Conservation (phyloP, 2,113 vertebrate genomes). For the Petromus typicus region DNA sequence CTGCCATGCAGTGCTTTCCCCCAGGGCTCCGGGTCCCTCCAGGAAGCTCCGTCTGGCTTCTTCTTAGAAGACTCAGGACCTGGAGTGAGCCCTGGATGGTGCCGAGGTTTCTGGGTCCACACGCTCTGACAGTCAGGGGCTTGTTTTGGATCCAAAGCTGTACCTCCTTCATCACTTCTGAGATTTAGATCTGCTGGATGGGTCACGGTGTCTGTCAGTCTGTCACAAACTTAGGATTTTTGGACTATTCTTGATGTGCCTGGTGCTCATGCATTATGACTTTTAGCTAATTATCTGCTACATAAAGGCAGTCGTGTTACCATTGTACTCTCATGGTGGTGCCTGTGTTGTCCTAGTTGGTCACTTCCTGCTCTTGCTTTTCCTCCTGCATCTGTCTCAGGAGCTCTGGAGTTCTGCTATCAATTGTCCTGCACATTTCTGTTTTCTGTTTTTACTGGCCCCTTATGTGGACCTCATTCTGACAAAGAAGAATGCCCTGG, state of each 20-base stretch:
- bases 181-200: background rate
- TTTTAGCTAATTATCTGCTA: background rate
- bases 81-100: background rate
- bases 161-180: background rate
- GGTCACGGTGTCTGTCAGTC: background rate
- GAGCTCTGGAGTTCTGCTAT: background rate
- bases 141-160: background rate
- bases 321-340: background rate
- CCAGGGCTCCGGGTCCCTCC: too few species aligned
- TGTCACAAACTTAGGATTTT: background rate
- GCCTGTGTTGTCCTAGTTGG: background rate
- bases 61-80: background rate
- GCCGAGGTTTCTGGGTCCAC: background rate
- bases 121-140: fast-evolving
- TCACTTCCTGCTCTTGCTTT: background rate
- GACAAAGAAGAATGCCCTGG: background rate
- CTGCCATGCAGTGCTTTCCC: too few species aligned
- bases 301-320: background rate
- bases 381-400: background rate
- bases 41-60: too few species aligned
- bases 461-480: background rate
- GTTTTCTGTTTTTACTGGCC: background rate
- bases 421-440: background rate
- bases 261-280: background rate
- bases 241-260: background rate